Base-by-base conservation (phyloP, 2,113 vertebrate genomes). In the Macquaria australasica region DNA sequence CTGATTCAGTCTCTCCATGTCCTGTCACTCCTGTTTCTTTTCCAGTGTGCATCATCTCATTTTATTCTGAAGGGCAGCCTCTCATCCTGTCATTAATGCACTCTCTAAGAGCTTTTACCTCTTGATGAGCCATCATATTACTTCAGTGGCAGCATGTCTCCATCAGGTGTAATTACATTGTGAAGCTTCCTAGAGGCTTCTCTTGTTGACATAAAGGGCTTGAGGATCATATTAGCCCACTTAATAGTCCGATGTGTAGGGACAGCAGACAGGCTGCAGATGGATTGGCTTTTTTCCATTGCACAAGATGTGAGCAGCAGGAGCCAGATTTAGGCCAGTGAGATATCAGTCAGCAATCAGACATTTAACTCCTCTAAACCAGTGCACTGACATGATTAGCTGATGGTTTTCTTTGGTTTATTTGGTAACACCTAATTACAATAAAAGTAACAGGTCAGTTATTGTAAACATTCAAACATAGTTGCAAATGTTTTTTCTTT, bases 71-170 rank as follows among this genome's bases (percentile, higher is more conserved):
- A 79, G 80, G 72, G 71, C 81, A 51, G 79, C 84, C 70, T 81
- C 87, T 83, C 79, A 21, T 86, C 64, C 62, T 43, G 50, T 85
- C 85, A 64, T 84, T 91, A 87, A 85, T 69, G 79, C 56, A 39
- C 84, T 81, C 83, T 55, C 73, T 86, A 55, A 83, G 84, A 85
- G 91, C 88, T 91, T 89, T 89, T 86, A 90, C 85, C 63, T 83
- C 91, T 66, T 85, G 77, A 92, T 77, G 86, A 90, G 75, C 84
- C 74, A 63, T 90, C 84, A 75, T 75, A 60, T 89, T 88, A 53
- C 86, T 88, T 77, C 79, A 78, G 85, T 73, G 77, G 87, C 82
- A 77, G 85, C 77, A 60, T 66, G 82, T 85, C 86, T 87, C 88
- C 85, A 68, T 90, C 85, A 88, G 84, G 75, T 85, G 72, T 87